A percentile compares a stretch with the other conserved stretches of the same genome.
Evolutionary conservation across 2,113 vertebrate species (phyloP).

Genomic region (Lutjanus erythropterus): DNA sequence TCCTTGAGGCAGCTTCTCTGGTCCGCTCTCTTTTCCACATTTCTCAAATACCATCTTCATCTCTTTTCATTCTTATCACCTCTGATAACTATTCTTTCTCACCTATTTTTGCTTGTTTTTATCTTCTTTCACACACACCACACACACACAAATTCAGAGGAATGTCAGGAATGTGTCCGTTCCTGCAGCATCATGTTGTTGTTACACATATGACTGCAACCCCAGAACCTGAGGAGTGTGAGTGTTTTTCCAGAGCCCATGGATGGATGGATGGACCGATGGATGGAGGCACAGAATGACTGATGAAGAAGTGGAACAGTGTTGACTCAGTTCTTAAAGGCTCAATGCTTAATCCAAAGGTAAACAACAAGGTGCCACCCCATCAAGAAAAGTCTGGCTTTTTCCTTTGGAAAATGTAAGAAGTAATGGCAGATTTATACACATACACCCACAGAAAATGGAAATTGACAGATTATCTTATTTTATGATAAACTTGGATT

Average conservation of each 20-base stretch:
- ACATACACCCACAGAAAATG: background rate
- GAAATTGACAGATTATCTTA: background rate
- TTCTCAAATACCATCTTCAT: constrained; percentile 37
- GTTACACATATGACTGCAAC: constrained; percentile 77
- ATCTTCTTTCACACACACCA: constrained; percentile 37
- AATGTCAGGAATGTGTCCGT: constrained; percentile 78
- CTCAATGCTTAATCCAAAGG: constrained; percentile 36
- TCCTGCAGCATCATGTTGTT: constrained; percentile 82
- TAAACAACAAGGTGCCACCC: constrained; percentile 44
- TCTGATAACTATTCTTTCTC: constrained; percentile 22
- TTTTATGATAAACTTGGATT: no score
- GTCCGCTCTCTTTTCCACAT: constrained; percentile 28
- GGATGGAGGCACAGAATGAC: constrained; percentile 57
- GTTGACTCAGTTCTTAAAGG: constrained; percentile 51
- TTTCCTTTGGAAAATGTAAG: background rate
- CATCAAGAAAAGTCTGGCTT: background rate
- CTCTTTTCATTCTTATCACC: constrained; percentile 15
- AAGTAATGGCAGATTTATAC: background rate
- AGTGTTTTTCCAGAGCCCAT: constrained; percentile 70
- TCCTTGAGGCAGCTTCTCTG: constrained; percentile 11
- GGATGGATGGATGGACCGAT: constrained; percentile 43
- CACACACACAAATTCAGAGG: constrained; percentile 52
- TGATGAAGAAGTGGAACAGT: constrained; percentile 60
- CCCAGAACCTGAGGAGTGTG: constrained; percentile 72
- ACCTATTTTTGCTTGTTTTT: constrained; percentile 20